These are phyloP conservation scores for Coregonus ussuriensis DNA, from an alignment of 2,797 vertebrate genomes.

Conservation along the genomic window DNA sequence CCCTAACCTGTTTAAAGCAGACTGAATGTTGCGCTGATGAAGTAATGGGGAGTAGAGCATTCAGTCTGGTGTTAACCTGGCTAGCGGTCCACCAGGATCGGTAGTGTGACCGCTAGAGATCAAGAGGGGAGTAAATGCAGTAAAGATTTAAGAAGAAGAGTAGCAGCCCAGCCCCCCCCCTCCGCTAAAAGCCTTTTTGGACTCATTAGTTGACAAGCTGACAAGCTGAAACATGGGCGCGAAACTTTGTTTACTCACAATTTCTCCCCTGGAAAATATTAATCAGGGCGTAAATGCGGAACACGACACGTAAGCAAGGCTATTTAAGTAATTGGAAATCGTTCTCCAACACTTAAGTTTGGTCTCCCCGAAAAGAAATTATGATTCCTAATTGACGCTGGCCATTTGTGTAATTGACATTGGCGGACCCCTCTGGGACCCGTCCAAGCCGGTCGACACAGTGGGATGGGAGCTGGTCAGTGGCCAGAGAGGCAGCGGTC, in stretches of 20 bases:
- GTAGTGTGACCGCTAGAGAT: neutral
- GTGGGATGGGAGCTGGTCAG: conserved; percentile 15
- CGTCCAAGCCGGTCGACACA: neutral
- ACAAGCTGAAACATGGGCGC: conserved; percentile 21
- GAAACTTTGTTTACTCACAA: conserved; percentile 40
- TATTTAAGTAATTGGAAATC: conserved; percentile 52
- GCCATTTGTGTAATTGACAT: conserved; percentile 54
- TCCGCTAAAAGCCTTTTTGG: conserved; percentile 20
- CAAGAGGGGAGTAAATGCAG: neutral
- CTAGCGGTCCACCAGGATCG: neutral
- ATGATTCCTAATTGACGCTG: conserved; percentile 35
- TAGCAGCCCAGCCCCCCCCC: neutral
- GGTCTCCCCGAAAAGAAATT: conserved; percentile 12
- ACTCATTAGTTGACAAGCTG: conserved; percentile 18
- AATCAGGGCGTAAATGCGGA: conserved; percentile 43
- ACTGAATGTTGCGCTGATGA: neutral
- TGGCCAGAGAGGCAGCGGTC: conserved; percentile 12
- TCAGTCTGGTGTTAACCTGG: neutral
- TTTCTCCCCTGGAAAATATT: conserved; percentile 43
- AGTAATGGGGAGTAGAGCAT: neutral
- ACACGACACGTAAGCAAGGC: conserved; percentile 44
- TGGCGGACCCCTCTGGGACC: conserved; percentile 31
- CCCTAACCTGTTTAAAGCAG: neutral
- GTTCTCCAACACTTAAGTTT: conserved; percentile 42
- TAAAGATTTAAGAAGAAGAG: neutral